Percentiles rank a stretch among this genome's conserved stretches.
These are phyloP conservation scores for Drosophila parvula DNA, from an alignment of 1,140 invertebrate species.

Conservation along the genomic window DNA sequence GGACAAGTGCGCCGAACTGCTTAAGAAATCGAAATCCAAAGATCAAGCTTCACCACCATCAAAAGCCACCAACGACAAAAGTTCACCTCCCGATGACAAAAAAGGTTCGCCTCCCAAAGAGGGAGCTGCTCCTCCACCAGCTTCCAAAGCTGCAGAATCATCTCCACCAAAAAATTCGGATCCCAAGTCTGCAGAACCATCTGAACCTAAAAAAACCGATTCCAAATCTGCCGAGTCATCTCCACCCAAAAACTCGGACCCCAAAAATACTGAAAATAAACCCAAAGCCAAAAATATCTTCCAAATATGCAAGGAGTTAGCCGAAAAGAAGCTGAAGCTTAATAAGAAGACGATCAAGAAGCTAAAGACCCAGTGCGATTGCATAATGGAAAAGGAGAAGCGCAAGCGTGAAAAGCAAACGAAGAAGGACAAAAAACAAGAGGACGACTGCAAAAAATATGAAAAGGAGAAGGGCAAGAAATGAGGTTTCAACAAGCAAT, in stretches of 20 bases:
- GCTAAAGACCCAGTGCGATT: not conserved
- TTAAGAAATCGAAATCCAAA: not conserved
- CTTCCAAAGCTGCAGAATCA: not conserved
- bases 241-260: not conserved
- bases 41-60: not conserved
- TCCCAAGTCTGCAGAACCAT: not conserved
- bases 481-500: not conserved
- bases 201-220: not conserved
- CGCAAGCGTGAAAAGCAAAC: not conserved
- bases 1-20: not conserved
- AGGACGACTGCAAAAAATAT: slow-evolving; percentile 25
- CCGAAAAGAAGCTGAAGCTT: slow-evolving; percentile 4
- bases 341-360: slow-evolving; percentile 6
- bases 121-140: not conserved
- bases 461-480: slow-evolving; percentile 1
- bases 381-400: slow-evolving; percentile 15
- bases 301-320: slow-evolving; percentile 17
- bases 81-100: not conserved
- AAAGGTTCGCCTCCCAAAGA: not conserved
- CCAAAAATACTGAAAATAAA: not conserved
- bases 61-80: not conserved
- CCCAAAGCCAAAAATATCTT: slow-evolving; percentile 4
- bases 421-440: slow-evolving; percentile 4
- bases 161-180: not conserved
- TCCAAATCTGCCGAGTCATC: not conserved